Base-by-base conservation (phyloP, 2,113 vertebrate genomes). In the Ibidorhyncha struthersii region DNA sequence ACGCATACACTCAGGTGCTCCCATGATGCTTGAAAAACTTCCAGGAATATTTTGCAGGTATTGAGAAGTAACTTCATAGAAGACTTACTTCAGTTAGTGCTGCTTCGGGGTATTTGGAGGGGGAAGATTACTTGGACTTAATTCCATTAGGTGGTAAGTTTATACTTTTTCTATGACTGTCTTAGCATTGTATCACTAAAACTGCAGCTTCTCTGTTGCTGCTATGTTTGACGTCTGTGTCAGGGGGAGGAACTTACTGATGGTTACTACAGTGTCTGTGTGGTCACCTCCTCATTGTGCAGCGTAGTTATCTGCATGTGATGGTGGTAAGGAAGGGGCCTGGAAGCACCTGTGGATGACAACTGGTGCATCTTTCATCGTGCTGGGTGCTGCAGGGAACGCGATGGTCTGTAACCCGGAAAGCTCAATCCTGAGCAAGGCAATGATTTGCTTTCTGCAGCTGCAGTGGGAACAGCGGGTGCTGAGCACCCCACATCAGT, bases 381-480 rank as follows among this genome's bases (percentile, higher is more conserved):
- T 45, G 16, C 55, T 85, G 58, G 26, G 4, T 65, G 38, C 56
- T 43, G 32, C 53, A 63, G 59, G n/a, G 25, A 67, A 6, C 0
- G 4, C 0, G 0, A 7, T 27, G 21, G 29, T n/a, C 61, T 20
- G 15, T 79, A 52, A 14, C 2, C 1, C 50, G n/a, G 52, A 63
- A 36, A 62, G 19, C 45, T 86, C 4, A 1, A 22, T 71, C 41
- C 55, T 11, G 23, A 40, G 13, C 3, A 45, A 84, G 87, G 34
- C 72, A 52, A 12, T 0, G 4, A 16, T 63, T 30, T 8, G 8
- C 45, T 65, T n/a, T 25, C 58, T 53, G 17, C 27, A 59, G 41
- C 52, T 23, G 30, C 56, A 45, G 40, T 27, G 71, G 27, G 15
- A 67, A 6, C 49, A 84, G 73, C 0, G 4, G 30, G 43, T 58